Base-by-base conservation (phyloP, 2,113 vertebrate genomes). In the Bombycilla garrulus region DNA sequence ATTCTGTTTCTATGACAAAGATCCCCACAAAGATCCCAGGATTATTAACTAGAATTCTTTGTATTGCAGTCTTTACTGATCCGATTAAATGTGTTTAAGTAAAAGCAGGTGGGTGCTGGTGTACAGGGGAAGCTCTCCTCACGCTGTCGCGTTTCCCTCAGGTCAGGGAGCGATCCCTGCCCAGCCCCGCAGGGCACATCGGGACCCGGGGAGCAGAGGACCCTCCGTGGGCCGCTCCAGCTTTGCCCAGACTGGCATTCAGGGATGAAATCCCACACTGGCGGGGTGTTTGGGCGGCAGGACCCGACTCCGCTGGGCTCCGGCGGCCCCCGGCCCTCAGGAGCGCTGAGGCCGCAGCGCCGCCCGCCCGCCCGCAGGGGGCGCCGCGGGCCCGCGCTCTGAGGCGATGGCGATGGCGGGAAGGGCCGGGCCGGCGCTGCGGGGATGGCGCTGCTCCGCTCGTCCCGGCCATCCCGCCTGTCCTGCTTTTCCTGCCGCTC, bases 91-190 rank as follows among this genome's bases (percentile, higher is more conserved):
- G 21, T 2, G 15, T n/a, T 29, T 5, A 29, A 31, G 12, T n/a
- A n/a, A 4, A 5, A 35, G 35, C 42, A 20, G 29, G 20, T 4
- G 35, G 1, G 20, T 0, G 35, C 70, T 20, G 60, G 15, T 8
- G 6, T 21, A 0, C 50, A 1, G 29, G 0, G 26, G 11, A 42
- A 31, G 35, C 4, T 40, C 19, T 20, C 42, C 3, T 0, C 29
- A 26, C 5, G 47, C 33, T 45, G 12, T 3, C 3, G 18, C 36
- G 6, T 12, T 38, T 21, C 54, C 38, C 24, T 9, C 45, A 26
- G 53, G 4, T 33, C 45, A 10, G 45, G 18, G 26, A 14, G 9
- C 1, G 53, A 53, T 28, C 6, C 28, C 25, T 50, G 36, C 42
- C 24, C 36, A 44, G 45, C 53, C 14, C 23, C 28, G 62, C 6